Percentiles rank a stretch among this genome's conserved stretches.
Conservation (phyloP, 1,140 invertebrate genomes). For the Sinella curviseta region DNA sequence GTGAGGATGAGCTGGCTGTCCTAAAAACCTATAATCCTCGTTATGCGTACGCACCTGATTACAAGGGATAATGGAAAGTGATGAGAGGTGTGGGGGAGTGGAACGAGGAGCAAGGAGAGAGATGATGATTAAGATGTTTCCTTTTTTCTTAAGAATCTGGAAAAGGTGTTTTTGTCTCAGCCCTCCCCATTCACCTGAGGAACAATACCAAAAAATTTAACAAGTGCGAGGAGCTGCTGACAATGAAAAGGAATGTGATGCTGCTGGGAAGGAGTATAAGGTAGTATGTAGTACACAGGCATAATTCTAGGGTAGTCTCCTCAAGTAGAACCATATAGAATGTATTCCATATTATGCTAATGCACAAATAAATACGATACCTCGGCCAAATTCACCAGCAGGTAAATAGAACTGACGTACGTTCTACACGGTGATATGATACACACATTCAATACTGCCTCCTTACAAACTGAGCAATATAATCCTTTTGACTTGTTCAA, state of each 20-base stretch:
- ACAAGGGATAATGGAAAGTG: slow-evolving; percentile 7
- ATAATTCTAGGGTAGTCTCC: too few species aligned
- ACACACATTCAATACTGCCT: background rate
- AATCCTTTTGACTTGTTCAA: background rate
- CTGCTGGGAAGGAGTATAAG: background rate
- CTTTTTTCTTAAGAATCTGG: slow-evolving; percentile 11
- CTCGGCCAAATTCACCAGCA: too few species aligned
- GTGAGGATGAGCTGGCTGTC: too few species aligned
- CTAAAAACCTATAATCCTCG: background rate
- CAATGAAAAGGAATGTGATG: slow-evolving; percentile 22
- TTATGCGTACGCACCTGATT: background rate
- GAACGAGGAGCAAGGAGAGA: background rate
- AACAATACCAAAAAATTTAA: background rate
- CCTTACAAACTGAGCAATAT: background rate
- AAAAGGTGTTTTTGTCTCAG: slow-evolving; percentile 17
- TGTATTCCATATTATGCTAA: too few species aligned
- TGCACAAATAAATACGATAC: too few species aligned
- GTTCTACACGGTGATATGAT: too few species aligned
- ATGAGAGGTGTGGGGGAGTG: slow-evolving; percentile 12
- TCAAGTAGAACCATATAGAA: too few species aligned
- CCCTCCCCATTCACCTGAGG: slow-evolving; percentile 18
- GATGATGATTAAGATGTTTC: slow-evolving; percentile 6
- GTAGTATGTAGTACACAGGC: too few species aligned
- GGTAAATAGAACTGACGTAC: too few species aligned
- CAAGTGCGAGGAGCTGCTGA: background rate